Base-by-base conservation (phyloP, 2,888 invertebrate genomes). In the Ceriagrion tenellum region DNA sequence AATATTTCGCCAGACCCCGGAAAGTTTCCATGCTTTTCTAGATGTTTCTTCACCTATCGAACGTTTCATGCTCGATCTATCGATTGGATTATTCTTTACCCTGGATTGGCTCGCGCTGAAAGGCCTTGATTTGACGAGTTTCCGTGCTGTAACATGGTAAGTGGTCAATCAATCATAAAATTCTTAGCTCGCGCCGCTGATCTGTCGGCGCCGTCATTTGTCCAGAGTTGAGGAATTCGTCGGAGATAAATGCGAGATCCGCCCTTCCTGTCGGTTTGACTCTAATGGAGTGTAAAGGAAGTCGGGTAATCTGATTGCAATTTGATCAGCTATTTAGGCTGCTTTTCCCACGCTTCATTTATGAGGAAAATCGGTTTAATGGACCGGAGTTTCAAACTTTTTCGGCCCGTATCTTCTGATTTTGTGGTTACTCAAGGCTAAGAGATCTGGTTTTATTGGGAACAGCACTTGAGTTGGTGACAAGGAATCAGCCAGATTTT, bases 341-440 rank as follows among this genome's bases (percentile, higher is more conserved):
- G 12, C 88, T 47, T 13, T 47, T 13, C 47, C 40, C 20, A 26
- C 40, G 35, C 40, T 40, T 88, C 88, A 88, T 88, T 23, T 47
- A 88, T 47, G 88, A 18, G 88, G 88, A 88, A 88, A 88, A 88
- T 88, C 88, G 88, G 47, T 88, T 88, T 88, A 18, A 47, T 47
- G 40, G 20, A 23, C 88, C n/a, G 40, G 40, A 47, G 88, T 35
- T 8, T 40, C 23, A 88, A 88, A 88, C 10, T 88, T 47, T 8
- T 40, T 88, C 47, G 40, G 40, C n/a, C 20, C 47, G 88, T 40
- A 47, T 40, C 88, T 8, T 18, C 18, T 88, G 23, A 88, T 47
- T 88, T 47, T 88, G 23, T 88, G 88, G 47, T n/a, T 18, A 26
- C 88, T 47, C 40, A 26, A 20, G 40, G 88, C 16, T 88, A 23